Base-by-base conservation (phyloP, 2,888 invertebrate species). In the Cryptophagus acutangulus region DNA sequence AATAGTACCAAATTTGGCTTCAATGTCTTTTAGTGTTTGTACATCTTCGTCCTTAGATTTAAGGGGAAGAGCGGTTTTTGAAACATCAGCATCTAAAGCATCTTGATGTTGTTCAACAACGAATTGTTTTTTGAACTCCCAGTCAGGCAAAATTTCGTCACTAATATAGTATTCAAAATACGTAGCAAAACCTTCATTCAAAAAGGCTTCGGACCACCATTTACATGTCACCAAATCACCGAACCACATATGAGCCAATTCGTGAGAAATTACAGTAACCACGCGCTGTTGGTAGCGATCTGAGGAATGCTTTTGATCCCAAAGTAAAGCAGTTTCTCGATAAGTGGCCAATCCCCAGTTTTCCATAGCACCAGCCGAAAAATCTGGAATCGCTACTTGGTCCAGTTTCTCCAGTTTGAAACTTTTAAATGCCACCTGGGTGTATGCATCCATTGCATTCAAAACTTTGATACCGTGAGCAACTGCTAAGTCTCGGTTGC, bases 321-420 rank as follows among this genome's bases (percentile, higher is more conserved):
- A 73, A 1, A 83, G 62, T 28, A 83, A 68, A 1, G 74, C 65
- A 2, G 78, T 76, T 61, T 82, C 82, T 50, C 82, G 80, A 67
- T 84, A 91, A 4, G 84, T 89, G 3, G 90, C 75, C 13, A 91
- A 71, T 6, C 91, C 91, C 89, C 90, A 91, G 63, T 92, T 92
- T 63, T 90, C 89, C 90, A 91, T 90, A 35, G 90, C 90, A 31
- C 86, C 87, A 48, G 84, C 81, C 35, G 76, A 75, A 63, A 90
- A 88, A 62, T 90, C 87, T 0, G 87, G 82, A 41, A 92, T 74
- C 1, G 87, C 88, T 8, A 88, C 80, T 58, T 89, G 79, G 59
- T 90, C 86, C 65, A 89, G 74, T 62, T 89, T 89, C 5, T 80
- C 72, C 37, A 84, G 4, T 15, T 15, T 70, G 1, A 74, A 76